Evolutionary conservation across 2,797 vertebrate genomes (phyloP).

Genomic region (Phoxinus dragarum): DNA sequence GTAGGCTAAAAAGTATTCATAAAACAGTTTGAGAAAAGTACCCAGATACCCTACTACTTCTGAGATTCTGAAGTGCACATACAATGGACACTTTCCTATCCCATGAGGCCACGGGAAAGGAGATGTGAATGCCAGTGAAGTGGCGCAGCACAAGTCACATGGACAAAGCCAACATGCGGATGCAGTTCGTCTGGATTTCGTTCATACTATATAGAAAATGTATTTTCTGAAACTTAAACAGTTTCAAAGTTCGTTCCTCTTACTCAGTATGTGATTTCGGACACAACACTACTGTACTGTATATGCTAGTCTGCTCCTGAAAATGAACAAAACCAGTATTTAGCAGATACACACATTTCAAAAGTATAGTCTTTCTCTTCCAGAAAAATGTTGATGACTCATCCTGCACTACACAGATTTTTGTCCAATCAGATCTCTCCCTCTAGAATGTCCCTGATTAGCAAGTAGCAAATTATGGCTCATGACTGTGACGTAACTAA

Average conservation of each 20-base stretch:
- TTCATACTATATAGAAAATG: neutral
- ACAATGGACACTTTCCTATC: neutral
- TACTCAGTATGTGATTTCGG: neutral
- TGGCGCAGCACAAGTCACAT: neutral
- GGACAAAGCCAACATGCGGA: neutral
- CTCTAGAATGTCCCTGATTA: neutral
- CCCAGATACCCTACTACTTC: neutral
- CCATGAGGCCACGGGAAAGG: neutral
- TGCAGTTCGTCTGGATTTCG: neutral
- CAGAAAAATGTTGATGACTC: neutral
- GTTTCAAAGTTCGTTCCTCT: neutral
- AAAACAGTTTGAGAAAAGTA: neutral
- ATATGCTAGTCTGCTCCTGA: neutral
- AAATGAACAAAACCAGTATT: neutral
- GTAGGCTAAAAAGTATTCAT: neutral
- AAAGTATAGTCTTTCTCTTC: neutral
- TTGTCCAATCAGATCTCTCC: neutral
- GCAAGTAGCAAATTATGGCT: neutral
- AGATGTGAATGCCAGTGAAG: neutral
- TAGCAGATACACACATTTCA: neutral
- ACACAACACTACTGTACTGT: neutral
- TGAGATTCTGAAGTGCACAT: neutral
- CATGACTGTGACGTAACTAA: neutral
- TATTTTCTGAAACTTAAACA: neutral
- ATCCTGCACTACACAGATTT: neutral